Conservation (phyloP, 2,797 vertebrate species). For the Pachyuromys duprasi region DNA sequence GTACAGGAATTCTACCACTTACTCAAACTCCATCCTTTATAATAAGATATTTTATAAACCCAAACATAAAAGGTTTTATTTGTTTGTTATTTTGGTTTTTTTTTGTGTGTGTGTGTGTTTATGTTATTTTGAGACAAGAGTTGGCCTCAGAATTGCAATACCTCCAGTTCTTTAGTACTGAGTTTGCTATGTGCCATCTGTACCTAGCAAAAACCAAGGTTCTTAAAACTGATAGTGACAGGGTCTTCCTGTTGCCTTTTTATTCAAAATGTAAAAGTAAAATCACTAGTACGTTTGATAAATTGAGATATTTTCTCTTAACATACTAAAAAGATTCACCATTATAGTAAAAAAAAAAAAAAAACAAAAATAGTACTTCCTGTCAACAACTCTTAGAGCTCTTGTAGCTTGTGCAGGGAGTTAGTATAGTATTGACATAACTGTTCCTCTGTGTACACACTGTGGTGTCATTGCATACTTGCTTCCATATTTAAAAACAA, state of each 20-base stretch:
- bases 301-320: not conserved
- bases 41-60: not conserved
- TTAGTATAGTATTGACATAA: not conserved
- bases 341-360: conserved; percentile 4
- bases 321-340: not conserved
- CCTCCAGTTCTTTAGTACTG: too few species aligned
- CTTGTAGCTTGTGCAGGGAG: not conserved
- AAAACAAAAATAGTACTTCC: not conserved
- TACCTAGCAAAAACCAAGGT: not conserved
- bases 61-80: not conserved
- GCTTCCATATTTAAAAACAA: not conserved
- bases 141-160: not conserved
- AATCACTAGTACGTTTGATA: conserved; percentile 28
- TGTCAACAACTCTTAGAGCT: not conserved
- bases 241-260: conserved; percentile 7
- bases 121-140: not conserved
- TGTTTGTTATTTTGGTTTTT: too few species aligned
- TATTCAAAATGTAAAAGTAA: not conserved
- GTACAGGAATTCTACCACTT: too few species aligned
- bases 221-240: not conserved
- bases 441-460: not conserved
- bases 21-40: not conserved
- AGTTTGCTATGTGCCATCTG: not conserved
- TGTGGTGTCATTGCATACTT: not conserved
- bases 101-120: too few species aligned